Percentiles rank a stretch among this genome's conserved stretches.
Evolutionary conservation across 2,113 vertebrate species (phyloP).

Genomic region (Capreolus pygargus): DNA sequence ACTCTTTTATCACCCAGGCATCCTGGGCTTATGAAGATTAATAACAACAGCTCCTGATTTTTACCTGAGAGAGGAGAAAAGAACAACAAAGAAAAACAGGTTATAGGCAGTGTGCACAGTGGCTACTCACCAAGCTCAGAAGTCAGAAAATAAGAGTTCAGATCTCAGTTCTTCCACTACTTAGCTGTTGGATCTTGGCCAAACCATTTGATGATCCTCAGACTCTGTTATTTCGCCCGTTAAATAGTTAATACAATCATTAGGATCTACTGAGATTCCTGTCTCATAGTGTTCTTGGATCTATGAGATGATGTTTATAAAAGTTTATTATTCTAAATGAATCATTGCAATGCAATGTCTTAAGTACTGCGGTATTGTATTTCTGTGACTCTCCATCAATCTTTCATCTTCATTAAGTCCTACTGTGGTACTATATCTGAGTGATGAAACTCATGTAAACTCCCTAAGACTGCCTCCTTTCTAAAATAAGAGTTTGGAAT

Average conservation of each 20-base stretch:
- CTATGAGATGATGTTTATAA: neutral
- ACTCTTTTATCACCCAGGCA: neutral
- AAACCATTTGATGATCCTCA: neutral
- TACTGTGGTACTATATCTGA: neutral
- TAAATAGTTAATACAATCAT: neutral
- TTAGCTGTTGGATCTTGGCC: neutral
- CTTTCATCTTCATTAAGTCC: neutral
- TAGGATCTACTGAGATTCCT: neutral
- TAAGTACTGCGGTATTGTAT: neutral
- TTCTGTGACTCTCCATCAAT: neutral
- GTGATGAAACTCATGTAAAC: neutral
- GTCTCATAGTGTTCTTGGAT: neutral
- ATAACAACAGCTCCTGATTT: neutral
- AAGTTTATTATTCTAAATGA: neutral
- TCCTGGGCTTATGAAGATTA: neutral
- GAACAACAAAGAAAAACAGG: neutral
- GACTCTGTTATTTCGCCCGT: neutral
- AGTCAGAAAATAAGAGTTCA: neutral
- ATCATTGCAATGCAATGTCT: too few relatives aligned
- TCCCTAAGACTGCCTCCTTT: neutral
- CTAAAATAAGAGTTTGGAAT: neutral
- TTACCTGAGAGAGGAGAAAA: neutral
- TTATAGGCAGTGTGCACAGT: too few relatives aligned
- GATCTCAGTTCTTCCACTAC: neutral
- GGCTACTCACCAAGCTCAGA: neutral